These are phyloP conservation scores for Eristalis intricaria DNA, from an alignment of 2,888 invertebrate genomes.

Conservation along the genomic window DNA sequence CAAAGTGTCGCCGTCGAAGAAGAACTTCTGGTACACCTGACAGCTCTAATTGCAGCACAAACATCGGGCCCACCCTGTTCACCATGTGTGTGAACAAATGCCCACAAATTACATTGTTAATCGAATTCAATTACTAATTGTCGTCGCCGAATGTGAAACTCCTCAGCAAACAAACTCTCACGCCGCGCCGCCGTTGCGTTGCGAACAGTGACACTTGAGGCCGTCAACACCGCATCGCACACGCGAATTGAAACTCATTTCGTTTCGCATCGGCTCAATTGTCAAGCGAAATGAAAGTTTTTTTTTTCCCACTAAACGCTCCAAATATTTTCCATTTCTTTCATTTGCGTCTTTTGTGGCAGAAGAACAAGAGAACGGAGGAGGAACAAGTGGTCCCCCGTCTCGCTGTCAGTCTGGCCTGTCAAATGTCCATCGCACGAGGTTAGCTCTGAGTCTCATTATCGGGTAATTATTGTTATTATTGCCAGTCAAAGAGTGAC, in stretches of 20 bases:
- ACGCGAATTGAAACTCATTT: constrained; percentile 20
- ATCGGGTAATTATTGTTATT: constrained; percentile 40
- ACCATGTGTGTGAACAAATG: background rate
- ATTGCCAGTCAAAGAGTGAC: background rate
- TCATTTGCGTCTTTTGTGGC: background rate
- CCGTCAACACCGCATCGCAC: background rate
- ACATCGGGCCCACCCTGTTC: background rate
- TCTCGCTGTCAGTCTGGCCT: constrained; percentile 2
- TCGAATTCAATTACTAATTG: background rate
- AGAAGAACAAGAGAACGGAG: background rate
- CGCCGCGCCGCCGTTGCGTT: too few relatives aligned
- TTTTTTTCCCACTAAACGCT: constrained; percentile 28
- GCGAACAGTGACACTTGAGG: background rate
- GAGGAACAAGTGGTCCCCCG: background rate
- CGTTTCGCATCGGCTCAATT: background rate
- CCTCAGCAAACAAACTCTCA: background rate
- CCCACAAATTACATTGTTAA: background rate
- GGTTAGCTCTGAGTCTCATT: constrained; percentile 16
- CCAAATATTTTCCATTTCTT: constrained; percentile 14
- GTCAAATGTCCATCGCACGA: background rate
- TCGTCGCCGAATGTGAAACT: constrained; percentile 6
- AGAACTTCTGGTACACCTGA: background rate
- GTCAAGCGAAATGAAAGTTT: constrained; percentile 40
- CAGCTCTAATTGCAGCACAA: background rate
- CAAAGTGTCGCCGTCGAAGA: background rate